phyloP scores from a whole-genome alignment of 2,888 invertebrate genomes.

The Diploptera punctata region DNA sequence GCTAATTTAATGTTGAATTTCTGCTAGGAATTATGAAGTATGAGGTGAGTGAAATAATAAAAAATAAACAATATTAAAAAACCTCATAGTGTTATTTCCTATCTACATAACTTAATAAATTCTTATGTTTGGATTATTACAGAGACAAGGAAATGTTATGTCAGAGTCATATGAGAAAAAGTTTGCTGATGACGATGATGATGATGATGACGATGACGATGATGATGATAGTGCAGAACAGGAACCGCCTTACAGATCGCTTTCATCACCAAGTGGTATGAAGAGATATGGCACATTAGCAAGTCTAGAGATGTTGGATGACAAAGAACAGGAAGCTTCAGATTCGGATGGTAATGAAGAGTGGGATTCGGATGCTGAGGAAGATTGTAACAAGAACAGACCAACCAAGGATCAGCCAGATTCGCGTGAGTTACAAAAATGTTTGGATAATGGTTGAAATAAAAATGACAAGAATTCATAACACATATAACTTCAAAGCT shows the following conservation, averaged over 20 bases:
- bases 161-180: constrained; percentile 19
- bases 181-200: constrained; percentile 28
- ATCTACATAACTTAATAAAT: too few species aligned
- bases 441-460: too few species aligned
- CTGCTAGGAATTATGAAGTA: too few species aligned
- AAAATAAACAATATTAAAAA: too few species aligned
- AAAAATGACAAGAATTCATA: too few species aligned
- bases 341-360: constrained; percentile 39
- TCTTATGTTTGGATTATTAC: neutral
- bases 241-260: constrained; percentile 75
- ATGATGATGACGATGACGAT: constrained; percentile 53
- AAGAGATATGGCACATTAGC: constrained; percentile 57
- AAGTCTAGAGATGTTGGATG: constrained; percentile 50
- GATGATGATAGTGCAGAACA: constrained; percentile 69
- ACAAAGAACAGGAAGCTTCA: constrained; percentile 47
- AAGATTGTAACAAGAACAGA: constrained; percentile 3
- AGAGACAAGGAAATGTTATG: neutral
- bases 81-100: too few species aligned
- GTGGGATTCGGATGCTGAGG: constrained; percentile 38
- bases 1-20: too few species aligned
- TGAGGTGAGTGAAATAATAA: too few species aligned
- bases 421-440: neutral
- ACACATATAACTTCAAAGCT: too few species aligned
- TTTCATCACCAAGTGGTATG: constrained; percentile 58
- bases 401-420: neutral